A percentile compares a stretch with the other conserved stretches of the same genome.
phyloP scores from a whole-genome alignment of 2,888 invertebrate genomes.

The Endomychus coccineus region DNA sequence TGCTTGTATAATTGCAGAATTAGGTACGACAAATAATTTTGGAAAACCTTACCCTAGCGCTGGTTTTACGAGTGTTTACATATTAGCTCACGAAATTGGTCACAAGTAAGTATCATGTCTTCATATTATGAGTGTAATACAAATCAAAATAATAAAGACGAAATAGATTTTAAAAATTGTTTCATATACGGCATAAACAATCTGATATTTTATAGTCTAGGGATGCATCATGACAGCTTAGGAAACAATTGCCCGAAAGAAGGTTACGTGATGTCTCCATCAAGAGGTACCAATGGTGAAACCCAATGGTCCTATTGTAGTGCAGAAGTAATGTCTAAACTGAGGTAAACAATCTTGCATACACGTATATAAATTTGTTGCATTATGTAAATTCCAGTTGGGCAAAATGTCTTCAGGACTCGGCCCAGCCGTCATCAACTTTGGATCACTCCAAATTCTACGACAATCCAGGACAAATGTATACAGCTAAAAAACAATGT shows the following conservation, averaged over 20 bases:
- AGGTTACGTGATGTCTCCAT: slow-evolving; percentile 77
- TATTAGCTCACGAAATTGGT: slow-evolving; percentile 77
- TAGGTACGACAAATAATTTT: slow-evolving; percentile 63
- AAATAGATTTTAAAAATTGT: neutral
- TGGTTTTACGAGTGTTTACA: slow-evolving; percentile 76
- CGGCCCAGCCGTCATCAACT: slow-evolving; percentile 45
- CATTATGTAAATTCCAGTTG: slow-evolving; percentile 41
- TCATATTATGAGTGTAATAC: neutral
- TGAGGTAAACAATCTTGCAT: no score
- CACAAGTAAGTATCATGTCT: slow-evolving; percentile 58
- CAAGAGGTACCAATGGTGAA: slow-evolving; percentile 69
- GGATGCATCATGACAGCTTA: slow-evolving; percentile 73
- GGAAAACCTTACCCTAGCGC: slow-evolving; percentile 76
- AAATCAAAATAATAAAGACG: slow-evolving; percentile 6
- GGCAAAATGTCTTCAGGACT: slow-evolving; percentile 60
- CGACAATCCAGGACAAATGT: slow-evolving; percentile 61
- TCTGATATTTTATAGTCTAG: slow-evolving; percentile 48
- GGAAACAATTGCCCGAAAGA: slow-evolving; percentile 67
- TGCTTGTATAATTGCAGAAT: slow-evolving; percentile 71
- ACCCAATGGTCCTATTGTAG: slow-evolving; percentile 73
- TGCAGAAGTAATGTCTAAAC: slow-evolving; percentile 54
- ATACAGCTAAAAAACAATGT: slow-evolving; percentile 68
- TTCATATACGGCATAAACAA: slow-evolving; percentile 1
- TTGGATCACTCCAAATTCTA: slow-evolving; percentile 56
- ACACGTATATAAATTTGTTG: no score